Evolutionary conservation across 2,888 invertebrate genomes (phyloP).

Genomic region (Cyclophora punctaria): DNA sequence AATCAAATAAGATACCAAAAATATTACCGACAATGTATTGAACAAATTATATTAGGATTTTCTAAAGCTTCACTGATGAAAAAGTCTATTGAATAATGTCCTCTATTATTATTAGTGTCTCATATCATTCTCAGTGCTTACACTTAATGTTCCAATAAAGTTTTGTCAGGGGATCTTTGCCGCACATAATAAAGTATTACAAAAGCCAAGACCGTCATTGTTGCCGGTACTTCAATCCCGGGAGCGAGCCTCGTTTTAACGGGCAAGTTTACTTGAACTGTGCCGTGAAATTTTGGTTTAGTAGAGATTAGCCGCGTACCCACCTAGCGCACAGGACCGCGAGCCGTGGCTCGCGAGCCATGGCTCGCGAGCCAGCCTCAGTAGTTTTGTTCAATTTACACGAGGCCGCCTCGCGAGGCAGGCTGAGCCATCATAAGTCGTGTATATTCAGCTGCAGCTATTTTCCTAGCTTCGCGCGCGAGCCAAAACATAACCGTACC

Average conservation of each 20-base stretch:
- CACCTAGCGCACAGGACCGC: too few relatives aligned
- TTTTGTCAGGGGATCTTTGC: conserved; percentile 73
- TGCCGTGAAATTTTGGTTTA: too few relatives aligned
- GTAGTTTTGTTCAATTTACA: too few relatives aligned
- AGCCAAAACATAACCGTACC: too few relatives aligned
- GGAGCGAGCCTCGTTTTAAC: conserved; percentile 41
- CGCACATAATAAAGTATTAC: conserved; percentile 75
- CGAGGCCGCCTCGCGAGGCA: too few relatives aligned
- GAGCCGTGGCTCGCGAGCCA: too few relatives aligned
- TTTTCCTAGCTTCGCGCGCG: too few relatives aligned
- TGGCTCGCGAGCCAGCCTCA: too few relatives aligned
- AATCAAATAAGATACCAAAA: background rate
- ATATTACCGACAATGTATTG: conserved; percentile 11
- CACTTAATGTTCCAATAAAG: conserved; percentile 72
- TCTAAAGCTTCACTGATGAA: conserved; percentile 25
- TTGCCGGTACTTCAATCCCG: conserved; percentile 72
- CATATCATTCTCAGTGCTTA: conserved; percentile 61
- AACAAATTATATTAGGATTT: conserved; percentile 19
- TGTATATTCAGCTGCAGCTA: too few relatives aligned
- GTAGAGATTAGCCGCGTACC: too few relatives aligned
- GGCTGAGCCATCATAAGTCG: too few relatives aligned
- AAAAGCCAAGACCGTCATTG: conserved; percentile 75
- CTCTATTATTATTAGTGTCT: conserved; percentile 31
- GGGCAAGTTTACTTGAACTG: conserved; percentile 32
- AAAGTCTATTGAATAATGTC: conserved; percentile 44